phyloP scores from a whole-genome alignment of 2,888 invertebrate genomes.

The Aphelenchoides bicaudatus region DNA sequence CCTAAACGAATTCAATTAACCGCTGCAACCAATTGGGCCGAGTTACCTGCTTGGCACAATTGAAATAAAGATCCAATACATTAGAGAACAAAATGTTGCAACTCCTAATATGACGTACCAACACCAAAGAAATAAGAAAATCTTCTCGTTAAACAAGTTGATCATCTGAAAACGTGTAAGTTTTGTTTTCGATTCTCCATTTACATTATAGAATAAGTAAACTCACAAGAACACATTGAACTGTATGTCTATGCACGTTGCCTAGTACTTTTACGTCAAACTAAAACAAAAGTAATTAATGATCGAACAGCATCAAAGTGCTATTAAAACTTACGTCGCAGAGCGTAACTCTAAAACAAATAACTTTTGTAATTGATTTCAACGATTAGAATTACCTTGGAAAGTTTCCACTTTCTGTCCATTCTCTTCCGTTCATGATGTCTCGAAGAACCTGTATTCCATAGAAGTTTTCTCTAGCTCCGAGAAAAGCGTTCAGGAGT shows the following conservation, averaged over 20 bases:
- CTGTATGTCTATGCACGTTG: conserved; percentile 60
- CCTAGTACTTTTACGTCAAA: too few species aligned
- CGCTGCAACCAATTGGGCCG: not conserved
- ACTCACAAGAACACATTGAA: conserved; percentile 39
- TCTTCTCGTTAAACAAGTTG: conserved; percentile 60
- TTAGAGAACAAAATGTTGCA: conserved; percentile 58
- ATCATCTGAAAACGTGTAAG: conserved; percentile 60
- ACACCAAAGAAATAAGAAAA: conserved; percentile 60
- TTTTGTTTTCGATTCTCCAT: conserved; percentile 20
- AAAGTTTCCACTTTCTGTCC: conserved; percentile 54
- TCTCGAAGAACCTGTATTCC: conserved; percentile 59
- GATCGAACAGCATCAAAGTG: not conserved
- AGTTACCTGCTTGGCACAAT: conserved; percentile 56
- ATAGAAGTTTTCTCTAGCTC: conserved; percentile 58
- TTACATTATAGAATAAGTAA: not conserved
- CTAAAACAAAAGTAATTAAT: conserved; percentile 23
- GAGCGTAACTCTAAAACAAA: conserved; percentile 58
- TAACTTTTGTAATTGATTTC: not conserved
- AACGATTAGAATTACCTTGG: conserved; percentile 15
- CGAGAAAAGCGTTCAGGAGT: conserved; percentile 59
- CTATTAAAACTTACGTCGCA: conserved; percentile 61
- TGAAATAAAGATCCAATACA: conserved; percentile 61
- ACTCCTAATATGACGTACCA: conserved; percentile 60
- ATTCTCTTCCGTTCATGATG: conserved; percentile 60
- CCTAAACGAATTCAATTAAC: conserved; percentile 33